Evolutionary conservation across 2,888 invertebrate species (phyloP).

Genomic region (Sphaerophoria taeniata): DNA sequence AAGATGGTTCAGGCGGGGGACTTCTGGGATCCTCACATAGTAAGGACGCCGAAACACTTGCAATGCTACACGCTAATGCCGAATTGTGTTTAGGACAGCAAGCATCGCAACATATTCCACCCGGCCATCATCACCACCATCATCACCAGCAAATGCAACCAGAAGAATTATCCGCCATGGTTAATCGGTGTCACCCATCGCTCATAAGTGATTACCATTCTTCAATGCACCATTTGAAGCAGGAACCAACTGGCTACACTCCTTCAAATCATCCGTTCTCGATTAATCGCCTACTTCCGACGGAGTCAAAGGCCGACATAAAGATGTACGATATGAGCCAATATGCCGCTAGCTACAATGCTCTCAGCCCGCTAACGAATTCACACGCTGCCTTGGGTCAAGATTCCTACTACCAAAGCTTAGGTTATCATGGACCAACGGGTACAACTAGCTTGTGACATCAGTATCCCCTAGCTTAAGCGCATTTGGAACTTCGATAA

Average conservation of each 20-base stretch:
- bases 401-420: slow-evolving; percentile 93
- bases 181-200: slow-evolving; percentile 86
- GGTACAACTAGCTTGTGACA: slow-evolving; percentile 95
- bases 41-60: slow-evolving; percentile 87
- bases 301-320: slow-evolving; percentile 93
- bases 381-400: slow-evolving; percentile 86
- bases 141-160: slow-evolving; percentile 84
- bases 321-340: slow-evolving; percentile 95
- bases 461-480: slow-evolving; percentile 93
- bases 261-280: slow-evolving; percentile 96
- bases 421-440: slow-evolving; percentile 88
- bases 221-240: slow-evolving; percentile 88
- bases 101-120: slow-evolving; percentile 84
- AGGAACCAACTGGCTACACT: slow-evolving; percentile 90
- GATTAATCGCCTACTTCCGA: slow-evolving; percentile 95
- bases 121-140: slow-evolving; percentile 84
- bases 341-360: slow-evolving; percentile 86
- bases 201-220: slow-evolving; percentile 86
- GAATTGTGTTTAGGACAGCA: slow-evolving; percentile 86
- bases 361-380: slow-evolving; percentile 86
- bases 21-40: slow-evolving; percentile 82
- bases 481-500: slow-evolving; percentile 76
- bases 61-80: slow-evolving; percentile 87
- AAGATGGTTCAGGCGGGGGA: slow-evolving; percentile 76
- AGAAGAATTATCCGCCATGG: slow-evolving; percentile 86